Evolutionary conservation across 2,797 vertebrate species (phyloP).

Genomic region (Squalus acanthias): DNA sequence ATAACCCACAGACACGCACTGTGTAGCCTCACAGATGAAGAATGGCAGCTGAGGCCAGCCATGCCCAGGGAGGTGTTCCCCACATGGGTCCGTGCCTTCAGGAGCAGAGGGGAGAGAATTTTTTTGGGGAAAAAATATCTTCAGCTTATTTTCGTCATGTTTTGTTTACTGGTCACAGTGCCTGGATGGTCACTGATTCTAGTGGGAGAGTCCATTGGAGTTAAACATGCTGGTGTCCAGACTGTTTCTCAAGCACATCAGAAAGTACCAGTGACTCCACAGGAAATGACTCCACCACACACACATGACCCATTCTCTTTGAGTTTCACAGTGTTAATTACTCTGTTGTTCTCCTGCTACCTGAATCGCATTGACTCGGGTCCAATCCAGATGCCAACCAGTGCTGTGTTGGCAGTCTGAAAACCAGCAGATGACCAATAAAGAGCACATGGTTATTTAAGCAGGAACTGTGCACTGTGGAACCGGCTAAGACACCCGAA

Average conservation of each 20-base stretch:
- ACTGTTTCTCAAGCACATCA: too few relatives aligned
- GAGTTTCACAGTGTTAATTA: background rate
- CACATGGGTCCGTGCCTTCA: background rate
- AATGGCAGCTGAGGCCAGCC: background rate
- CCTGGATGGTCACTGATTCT: background rate
- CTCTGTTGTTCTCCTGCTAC: background rate
- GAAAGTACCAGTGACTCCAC: too few relatives aligned
- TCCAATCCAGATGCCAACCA: background rate
- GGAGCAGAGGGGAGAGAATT: background rate
- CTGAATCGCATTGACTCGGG: background rate
- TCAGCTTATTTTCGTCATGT: background rate
- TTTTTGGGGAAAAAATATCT: background rate
- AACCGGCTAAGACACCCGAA: background rate
- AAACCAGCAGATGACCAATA: background rate
- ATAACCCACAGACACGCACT: background rate
- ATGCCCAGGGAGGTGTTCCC: background rate
- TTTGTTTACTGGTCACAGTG: background rate
- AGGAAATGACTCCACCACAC: too few relatives aligned
- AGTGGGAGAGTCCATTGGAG: too few relatives aligned
- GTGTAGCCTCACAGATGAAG: background rate
- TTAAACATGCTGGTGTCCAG: too few relatives aligned
- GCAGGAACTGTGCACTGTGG: background rate
- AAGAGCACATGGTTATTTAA: background rate
- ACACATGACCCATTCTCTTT: background rate
- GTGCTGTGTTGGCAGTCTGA: background rate